phyloP scores from a whole-genome alignment of 2,888 invertebrate species.

The Athripsodes cinereus region DNA sequence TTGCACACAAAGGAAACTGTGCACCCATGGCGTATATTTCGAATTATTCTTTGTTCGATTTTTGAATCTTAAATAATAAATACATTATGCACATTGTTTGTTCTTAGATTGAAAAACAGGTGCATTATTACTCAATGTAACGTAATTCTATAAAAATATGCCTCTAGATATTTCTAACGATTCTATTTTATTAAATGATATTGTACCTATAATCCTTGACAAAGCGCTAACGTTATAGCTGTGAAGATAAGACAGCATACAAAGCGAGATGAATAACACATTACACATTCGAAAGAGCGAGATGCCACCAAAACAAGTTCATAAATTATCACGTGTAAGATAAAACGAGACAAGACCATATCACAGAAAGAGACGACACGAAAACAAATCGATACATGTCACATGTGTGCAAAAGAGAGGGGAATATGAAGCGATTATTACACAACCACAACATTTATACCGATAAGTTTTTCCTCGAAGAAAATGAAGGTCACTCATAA shows the following conservation, averaged over 20 bases:
- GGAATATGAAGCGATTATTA: not conserved
- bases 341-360: not conserved
- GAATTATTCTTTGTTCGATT: too few relatives aligned
- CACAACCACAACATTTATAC: not conserved
- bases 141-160: too few relatives aligned
- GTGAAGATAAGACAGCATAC: not conserved
- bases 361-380: constrained; percentile 8
- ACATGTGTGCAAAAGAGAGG: constrained; percentile 6
- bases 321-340: constrained; percentile 28
- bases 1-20: too few relatives aligned
- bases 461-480: too few relatives aligned
- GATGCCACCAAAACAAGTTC: constrained; percentile 25
- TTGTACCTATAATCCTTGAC: too few relatives aligned
- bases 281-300: constrained; percentile 2
- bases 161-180: too few relatives aligned
- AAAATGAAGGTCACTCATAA: not conserved
- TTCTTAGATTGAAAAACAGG: too few relatives aligned
- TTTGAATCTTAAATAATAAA: too few relatives aligned
- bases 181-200: too few relatives aligned
- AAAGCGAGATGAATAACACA: not conserved
- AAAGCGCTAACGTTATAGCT: not conserved
- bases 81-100: too few relatives aligned
- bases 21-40: too few relatives aligned
- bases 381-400: constrained; percentile 29
- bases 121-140: too few relatives aligned